Base-by-base conservation (phyloP, 2,797 vertebrate species). In the Jordanella pulchra region DNA sequence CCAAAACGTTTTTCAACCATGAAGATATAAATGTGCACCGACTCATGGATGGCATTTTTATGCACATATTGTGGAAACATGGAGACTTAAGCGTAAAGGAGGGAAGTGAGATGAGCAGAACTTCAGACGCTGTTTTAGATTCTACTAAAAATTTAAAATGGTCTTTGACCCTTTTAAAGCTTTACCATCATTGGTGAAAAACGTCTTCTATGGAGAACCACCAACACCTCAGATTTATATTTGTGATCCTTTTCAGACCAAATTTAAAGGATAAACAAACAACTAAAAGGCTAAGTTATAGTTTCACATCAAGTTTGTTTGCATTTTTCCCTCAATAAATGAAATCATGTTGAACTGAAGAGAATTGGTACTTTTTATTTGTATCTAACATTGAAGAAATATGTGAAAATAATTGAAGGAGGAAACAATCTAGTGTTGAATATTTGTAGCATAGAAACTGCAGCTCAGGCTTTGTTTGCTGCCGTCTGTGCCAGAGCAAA, bases 401-500 rank as follows among this genome's bases (percentile, higher is more conserved):
- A 42, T n/a, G 0, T 51, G n/a, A 65, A 55, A 27, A 30, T 18
- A 66, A 0, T 53, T 13, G 25, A 13, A 42, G 61, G 35, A 45
- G 15, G 44, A 28, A 60, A 53, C 23, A 28, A 17, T 13, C n/a
- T n/a, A 51, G 39, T 51, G 47, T n/a, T 9, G 35, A 44, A 67
- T 30, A 42, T 32, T 66, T 72, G 73, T 12, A 44, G 15, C 39
- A 69, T 35, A 65, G 63, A 83, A 48, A 73, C 67, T 42, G 66
- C 35, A 64, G 65, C 17, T 74, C 58, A 77, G 67, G 73, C 75
- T 72, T 53, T 28, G 28, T 7, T 18, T 0, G 1, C 64, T 25
- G 44, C 13, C 69, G 54, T 48, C 0, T 0, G 6, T 64, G 73
- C 79, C 71, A 82, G 55, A 82, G 58, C 47, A 76, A 82, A 84